These are phyloP conservation scores for Tauraco erythrolophus DNA, from an alignment of 2,113 vertebrate species.

Conservation along the genomic window DNA sequence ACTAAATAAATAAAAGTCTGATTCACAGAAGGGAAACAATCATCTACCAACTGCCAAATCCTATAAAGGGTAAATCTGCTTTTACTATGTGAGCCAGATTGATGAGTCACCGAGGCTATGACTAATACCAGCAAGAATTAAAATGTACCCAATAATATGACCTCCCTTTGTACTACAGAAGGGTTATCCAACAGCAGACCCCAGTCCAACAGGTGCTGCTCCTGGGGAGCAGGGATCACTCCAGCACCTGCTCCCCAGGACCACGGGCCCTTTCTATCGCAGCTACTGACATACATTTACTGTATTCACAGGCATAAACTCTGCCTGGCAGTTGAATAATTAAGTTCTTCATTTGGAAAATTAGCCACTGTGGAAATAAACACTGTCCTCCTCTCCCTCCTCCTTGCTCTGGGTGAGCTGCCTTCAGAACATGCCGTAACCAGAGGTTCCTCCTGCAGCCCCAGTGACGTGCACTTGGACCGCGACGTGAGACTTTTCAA, in stretches of 20 bases:
- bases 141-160: conserved; percentile 49
- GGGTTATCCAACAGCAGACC: background rate
- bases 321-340: background rate
- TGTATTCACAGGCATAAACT: background rate
- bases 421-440: background rate
- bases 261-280: rapidly evolving
- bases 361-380: background rate
- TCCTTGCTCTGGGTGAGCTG: background rate
- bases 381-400: background rate
- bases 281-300: background rate
- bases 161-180: conserved; percentile 30
- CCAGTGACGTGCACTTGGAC: background rate
- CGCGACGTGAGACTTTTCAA: background rate
- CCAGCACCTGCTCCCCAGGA: background rate
- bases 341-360: background rate
- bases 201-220: background rate
- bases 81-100: conserved; percentile 74
- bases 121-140: conserved; percentile 71
- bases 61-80: conserved; percentile 76
- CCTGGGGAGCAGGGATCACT: background rate
- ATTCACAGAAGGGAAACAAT: conserved; percentile 71
- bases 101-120: conserved; percentile 77
- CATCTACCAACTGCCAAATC: conserved; percentile 71
- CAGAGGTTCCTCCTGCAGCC: background rate
- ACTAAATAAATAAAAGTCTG: conserved; percentile 80